These are phyloP conservation scores for Asobara japonica DNA, from an alignment of 1,140 invertebrate genomes.

Conservation along the genomic window DNA sequence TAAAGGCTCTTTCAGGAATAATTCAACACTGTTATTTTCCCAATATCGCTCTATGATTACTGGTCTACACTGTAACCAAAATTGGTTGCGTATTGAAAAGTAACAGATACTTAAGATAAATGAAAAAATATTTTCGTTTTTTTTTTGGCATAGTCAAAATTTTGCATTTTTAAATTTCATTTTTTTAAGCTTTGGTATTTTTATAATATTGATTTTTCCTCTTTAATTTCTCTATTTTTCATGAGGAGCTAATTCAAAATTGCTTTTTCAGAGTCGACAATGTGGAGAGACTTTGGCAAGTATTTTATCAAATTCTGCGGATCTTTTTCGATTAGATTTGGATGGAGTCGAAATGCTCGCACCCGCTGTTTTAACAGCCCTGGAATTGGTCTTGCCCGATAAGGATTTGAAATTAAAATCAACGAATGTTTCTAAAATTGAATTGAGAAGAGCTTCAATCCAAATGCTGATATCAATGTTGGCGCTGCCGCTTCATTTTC, in stretches of 20 bases:
- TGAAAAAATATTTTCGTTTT: not conserved
- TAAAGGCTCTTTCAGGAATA: constrained; percentile 40
- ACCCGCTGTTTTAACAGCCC: constrained; percentile 86
- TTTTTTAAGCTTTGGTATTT: not conserved
- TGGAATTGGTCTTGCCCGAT: constrained; percentile 88
- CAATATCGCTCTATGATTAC: too few species aligned
- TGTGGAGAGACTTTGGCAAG: constrained; percentile 80
- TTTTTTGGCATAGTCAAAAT: not conserved
- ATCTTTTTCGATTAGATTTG: constrained; percentile 88
- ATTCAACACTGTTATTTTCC: constrained; percentile 24
- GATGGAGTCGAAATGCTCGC: constrained; percentile 92
- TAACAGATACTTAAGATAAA: too few species aligned
- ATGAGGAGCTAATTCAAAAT: too few species aligned
- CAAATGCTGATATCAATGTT: constrained; percentile 90
- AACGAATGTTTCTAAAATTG: constrained; percentile 74
- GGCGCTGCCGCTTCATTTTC: constrained; percentile 91
- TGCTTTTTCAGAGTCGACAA: constrained; percentile 71
- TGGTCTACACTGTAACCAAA: too few species aligned
- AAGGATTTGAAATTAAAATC: constrained; percentile 77
- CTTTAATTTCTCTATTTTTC: not conserved
- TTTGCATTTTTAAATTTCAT: not conserved
- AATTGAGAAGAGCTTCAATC: constrained; percentile 89
- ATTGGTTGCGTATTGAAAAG: too few species aligned
- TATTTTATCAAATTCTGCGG: constrained; percentile 82
- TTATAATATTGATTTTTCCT: not conserved